Base-by-base conservation (phyloP, 2,113 vertebrate species). In the Vimba vimba region DNA sequence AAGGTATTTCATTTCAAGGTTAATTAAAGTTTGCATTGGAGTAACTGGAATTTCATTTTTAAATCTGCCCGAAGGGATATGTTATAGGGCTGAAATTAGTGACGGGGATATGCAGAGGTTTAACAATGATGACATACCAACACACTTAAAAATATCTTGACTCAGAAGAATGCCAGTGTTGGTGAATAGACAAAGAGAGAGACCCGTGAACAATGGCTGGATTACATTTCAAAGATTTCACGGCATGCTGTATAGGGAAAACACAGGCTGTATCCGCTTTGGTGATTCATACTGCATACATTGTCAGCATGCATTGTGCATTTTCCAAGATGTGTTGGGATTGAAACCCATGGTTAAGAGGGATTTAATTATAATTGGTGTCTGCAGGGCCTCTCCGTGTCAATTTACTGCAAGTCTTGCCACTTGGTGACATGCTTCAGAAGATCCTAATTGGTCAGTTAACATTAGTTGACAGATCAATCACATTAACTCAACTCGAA, bases 391-490 rank as follows among this genome's bases (percentile, higher is more conserved):
- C 75, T 87, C 83, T 90, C 87, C 30, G 12, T 82, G 88, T 86
- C 86, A 86, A 83, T 84, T 76, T 66, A 84, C 47, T 80, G 47
- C 27, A 12, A 83, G 50, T 69, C 64, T 47, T 27, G 57, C 27
- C 68, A 64, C 47, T 82, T 23, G 81, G 64, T 89, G 90, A 87
- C 87, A 79, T 76, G 82, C 88, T 87, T 85, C 82, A 73, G 86
- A 85, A 39, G 43, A 76, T 19, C 82, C 10, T 89, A 88, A 91
- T 89, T 88, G 85, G 82, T 82, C 86, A 68, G 69, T 87, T 87
- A 91, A 89, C 85, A 83, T 84, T 83, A 87, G 73, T 79, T 89
- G 86, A 89, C 86, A 80, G 82, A 85, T 87, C 89, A 89, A 82
- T 83, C 47, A 64, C 50, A 79, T 83, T 78, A 71, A 84, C n/a